Base-by-base conservation (phyloP, 2,888 invertebrate genomes). In the Drosophila gaucha region DNA sequence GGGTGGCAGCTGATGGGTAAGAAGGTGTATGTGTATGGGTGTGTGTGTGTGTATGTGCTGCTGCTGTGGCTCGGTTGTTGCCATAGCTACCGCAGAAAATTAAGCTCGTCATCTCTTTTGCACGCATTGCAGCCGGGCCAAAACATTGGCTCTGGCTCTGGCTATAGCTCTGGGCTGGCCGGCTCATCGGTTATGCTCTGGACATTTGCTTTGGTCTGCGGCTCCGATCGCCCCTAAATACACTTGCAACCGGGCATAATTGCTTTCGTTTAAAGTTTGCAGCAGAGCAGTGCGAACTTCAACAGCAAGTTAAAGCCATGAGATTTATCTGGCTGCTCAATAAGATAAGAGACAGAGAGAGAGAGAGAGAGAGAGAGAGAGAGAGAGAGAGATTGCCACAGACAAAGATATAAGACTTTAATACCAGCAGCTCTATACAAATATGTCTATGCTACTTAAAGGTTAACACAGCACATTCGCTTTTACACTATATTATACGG, bases 1-100 rank as follows among this genome's bases (percentile, higher is more conserved):
- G 63, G 68, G 47, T 52, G 78, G 44, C 51, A 20, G 51, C 44
- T 36, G 30, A 35, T 33, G 38, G 24, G 35, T 28, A 36, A n/a
- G 9, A 28, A 28, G 20, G 24, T n/a, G 24, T 38, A n/a, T 26
- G 18, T 28, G 28, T 36, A n/a, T 30, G 14, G 14, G 6, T 14
- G 20, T 20, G 36, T 20, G 5, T 26, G 24, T 16, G 24, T 20
- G n/a, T n/a, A n/a, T n/a, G n/a, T 35, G 31, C 5, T 38, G 10
- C n/a, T 44, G 44, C 72, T 50, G 47, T 24, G 49, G 35, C 68
- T 66, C 41, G 58, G 67, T 63, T 67, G 64, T 85, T 82, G 86
- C 80, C 58, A 85, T 82, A 79, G 83, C 83, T 82, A 80, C 80
- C 70, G 76, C 82, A 70, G 60, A 62, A 75, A 67, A 63, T 73